phyloP scores from a whole-genome alignment of 1,140 invertebrate species.

The Colletes latitarsis region DNA sequence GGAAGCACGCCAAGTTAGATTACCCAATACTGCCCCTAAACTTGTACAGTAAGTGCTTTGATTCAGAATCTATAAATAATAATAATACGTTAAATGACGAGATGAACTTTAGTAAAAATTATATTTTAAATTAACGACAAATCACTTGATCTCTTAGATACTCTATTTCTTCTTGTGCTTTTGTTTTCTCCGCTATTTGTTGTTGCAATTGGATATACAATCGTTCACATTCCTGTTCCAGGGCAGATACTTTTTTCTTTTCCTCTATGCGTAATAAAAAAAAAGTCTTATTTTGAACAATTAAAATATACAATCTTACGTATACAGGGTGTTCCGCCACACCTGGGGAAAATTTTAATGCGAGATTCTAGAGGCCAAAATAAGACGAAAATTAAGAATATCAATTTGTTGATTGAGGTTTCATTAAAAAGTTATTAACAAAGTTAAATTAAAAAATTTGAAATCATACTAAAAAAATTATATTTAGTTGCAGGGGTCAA shows the following conservation, averaged over 20 bases:
- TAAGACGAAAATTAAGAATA: too few relatives aligned
- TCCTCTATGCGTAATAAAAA: constrained; percentile 21
- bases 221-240: constrained; percentile 49
- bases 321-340: too few relatives aligned
- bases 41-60: constrained; percentile 76
- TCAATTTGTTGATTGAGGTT: too few relatives aligned
- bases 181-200: constrained; percentile 68
- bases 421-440: too few relatives aligned
- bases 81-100: not conserved
- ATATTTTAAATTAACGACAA: not conserved
- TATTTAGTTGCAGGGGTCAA: too few relatives aligned
- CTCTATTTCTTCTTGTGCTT: constrained; percentile 69
- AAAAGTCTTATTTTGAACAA: not conserved
- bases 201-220: constrained; percentile 61
- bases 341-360: too few relatives aligned
- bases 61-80: constrained; percentile 59
- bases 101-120: not conserved
- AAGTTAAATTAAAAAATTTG: too few relatives aligned
- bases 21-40: constrained; percentile 75
- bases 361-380: too few relatives aligned
- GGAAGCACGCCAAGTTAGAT: constrained; percentile 76
- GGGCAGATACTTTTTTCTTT: constrained; percentile 1
- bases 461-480: too few relatives aligned
- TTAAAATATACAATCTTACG: not conserved
- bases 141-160: constrained; percentile 71